Percentiles rank a stretch among this genome's conserved stretches.
Evolutionary conservation across 1,140 invertebrate species (phyloP).

Genomic region (Brachionus rubens): DNA sequence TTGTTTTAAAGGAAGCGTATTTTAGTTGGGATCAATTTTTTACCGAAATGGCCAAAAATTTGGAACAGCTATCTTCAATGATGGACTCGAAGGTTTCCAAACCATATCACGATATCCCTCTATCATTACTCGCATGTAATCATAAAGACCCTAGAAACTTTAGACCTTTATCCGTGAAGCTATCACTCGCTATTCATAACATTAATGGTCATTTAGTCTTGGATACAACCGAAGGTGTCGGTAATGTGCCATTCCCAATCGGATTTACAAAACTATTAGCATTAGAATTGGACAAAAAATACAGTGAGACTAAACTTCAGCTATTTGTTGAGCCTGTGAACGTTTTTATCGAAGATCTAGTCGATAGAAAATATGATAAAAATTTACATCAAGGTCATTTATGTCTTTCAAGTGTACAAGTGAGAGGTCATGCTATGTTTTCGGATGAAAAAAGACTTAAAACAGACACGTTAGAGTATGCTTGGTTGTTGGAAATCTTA

Average conservation of each 20-base stretch:
- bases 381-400: conserved; percentile 83
- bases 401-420: conserved; percentile 80
- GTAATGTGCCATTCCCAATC: conserved; percentile 72
- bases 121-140: not conserved
- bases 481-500: conserved; percentile 72
- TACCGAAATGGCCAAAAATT: conserved; percentile 33
- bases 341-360: conserved; percentile 55
- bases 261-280: conserved; percentile 83
- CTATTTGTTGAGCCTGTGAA: conserved; percentile 79
- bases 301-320: conserved; percentile 83
- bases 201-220: conserved; percentile 77
- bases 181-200: conserved; percentile 89
- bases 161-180: conserved; percentile 80
- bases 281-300: conserved; percentile 93
- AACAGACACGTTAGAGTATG: conserved; percentile 92
- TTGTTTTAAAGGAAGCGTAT: conserved; percentile 8
- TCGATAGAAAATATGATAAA: conserved; percentile 63
- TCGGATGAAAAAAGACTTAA: conserved; percentile 84
- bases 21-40: conserved; percentile 46
- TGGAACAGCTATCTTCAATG: not conserved
- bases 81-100: not conserved
- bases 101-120: not conserved
- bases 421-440: conserved; percentile 93
- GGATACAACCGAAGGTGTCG: conserved; percentile 40
- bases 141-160: conserved; percentile 74